These are phyloP conservation scores for Plagiodera versicolora DNA, from an alignment of 2,888 invertebrate species.

Conservation along the genomic window DNA sequence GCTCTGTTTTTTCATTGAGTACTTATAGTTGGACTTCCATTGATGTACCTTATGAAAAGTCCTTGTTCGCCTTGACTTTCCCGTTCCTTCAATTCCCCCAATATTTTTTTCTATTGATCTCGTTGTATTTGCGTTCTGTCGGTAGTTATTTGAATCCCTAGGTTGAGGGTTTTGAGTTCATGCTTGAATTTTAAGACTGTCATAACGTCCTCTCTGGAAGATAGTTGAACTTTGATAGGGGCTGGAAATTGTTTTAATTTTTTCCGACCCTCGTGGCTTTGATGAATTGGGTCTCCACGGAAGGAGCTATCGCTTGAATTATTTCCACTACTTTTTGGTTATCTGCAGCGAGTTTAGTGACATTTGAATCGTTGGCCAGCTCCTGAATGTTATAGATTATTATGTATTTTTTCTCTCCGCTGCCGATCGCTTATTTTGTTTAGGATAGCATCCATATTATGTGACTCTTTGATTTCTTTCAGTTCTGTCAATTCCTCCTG, in stretches of 20 bases:
- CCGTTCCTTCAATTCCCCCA: conserved; percentile 5
- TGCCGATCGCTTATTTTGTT: conserved; percentile 6
- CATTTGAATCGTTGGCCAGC: neutral
- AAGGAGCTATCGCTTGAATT: neutral
- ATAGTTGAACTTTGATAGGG: conserved; percentile 1
- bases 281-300: neutral
- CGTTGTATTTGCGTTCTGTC: conserved; percentile 5
- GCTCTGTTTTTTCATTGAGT: conserved; percentile 9
- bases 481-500: conserved; percentile 2
- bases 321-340: conserved; percentile 7
- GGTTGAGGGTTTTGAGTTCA: conserved; percentile 2
- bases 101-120: neutral
- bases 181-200: neutral
- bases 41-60: conserved; percentile 5
- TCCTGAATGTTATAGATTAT: conserved; percentile 10
- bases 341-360: neutral
- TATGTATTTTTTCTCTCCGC: conserved; percentile 5
- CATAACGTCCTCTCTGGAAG: conserved; percentile 10
- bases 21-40: conserved; percentile 1
- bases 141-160: conserved; percentile 8
- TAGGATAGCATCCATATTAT: conserved; percentile 2
- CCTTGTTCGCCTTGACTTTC: conserved; percentile 8
- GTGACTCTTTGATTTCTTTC: neutral
- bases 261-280: conserved; percentile 11
- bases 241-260: neutral